Evolutionary conservation across 2,113 vertebrate species (phyloP).

Genomic region (Sceloporus undulatus): DNA sequence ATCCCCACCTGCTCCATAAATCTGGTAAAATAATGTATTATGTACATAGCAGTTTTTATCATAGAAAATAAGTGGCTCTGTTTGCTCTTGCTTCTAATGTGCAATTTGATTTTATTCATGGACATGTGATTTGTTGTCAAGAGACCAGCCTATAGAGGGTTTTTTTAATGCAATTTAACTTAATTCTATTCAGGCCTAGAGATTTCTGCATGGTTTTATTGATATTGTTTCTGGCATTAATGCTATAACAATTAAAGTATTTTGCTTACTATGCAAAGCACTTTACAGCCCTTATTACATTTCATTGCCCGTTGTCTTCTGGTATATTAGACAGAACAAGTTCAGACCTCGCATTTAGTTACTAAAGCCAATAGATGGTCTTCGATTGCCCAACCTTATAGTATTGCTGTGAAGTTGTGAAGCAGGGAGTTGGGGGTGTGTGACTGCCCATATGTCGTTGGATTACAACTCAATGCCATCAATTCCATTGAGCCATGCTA

Average conservation of each 20-base stretch:
- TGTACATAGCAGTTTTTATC: not conserved
- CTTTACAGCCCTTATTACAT: not conserved
- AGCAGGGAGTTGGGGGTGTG: accelerated
- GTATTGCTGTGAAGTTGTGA: not conserved
- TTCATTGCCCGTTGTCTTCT: not conserved
- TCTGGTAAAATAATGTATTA: not conserved
- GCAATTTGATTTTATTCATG: slow-evolving; percentile 6
- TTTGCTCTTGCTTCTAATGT: not conserved
- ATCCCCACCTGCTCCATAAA: not conserved
- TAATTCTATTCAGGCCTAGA: not conserved
- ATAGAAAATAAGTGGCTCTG: not conserved
- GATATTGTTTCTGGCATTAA: slow-evolving; percentile 24
- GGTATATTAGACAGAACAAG: not conserved
- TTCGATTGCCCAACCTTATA: not conserved
- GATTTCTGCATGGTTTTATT: slow-evolving; percentile 19
- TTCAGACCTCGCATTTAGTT: not conserved
- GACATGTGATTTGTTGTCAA: slow-evolving; percentile 1
- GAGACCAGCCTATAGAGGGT: not conserved
- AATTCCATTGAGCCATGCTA: not conserved
- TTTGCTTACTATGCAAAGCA: slow-evolving; percentile 18
- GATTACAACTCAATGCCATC: not conserved
- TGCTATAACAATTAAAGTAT: slow-evolving; percentile 17
- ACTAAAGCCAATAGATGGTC: too few relatives aligned
- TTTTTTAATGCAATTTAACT: slow-evolving; percentile 7
- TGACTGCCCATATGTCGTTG: not conserved